Evolutionary conservation across 2,888 invertebrate species (phyloP), one percentile per base, ranked within the genome.

Genomic region (Nebria brevicollis): DNA sequence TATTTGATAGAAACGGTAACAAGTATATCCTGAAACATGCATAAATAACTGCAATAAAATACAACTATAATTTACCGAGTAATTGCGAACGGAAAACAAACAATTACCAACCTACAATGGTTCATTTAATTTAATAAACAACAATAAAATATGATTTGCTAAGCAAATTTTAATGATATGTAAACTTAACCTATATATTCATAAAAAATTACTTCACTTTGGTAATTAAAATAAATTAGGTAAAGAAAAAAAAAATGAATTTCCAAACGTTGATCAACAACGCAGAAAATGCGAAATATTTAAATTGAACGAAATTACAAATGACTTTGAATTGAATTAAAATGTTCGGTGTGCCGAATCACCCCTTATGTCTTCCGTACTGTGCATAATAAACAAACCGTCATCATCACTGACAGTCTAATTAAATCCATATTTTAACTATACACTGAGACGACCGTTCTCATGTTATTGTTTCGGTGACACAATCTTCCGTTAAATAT

Each of bases 351-450:
- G 54, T 2, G 54, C 54, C 54, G 54, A 54, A 54, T 54, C 54
- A 8, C 54, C 54, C 13, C 54, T 54, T 54, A 54, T 54, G 54
- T 54, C 13, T 54, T 54, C 54, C 13, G 54, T 54, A 54, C 54
- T 54, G 54, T 11, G 54, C 8, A 13, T 54, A 54, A 54, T 54
- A 54, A 11, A 54, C 7, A 13, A 54, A 5, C 54, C 54, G 54
- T 54, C 54, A 54, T 13, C 54, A 54, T 13, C 54, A 54, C 54
- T 54, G 54, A 54, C 54, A 54, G 54, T 54, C 54, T 54, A 54
- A 54, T 54, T 54, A 54, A 54, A 54, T 54, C 54, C 54, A 54
- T 54, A 54, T 54, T 54, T 54, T 54, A 54, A 54, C 54, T 54
- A 54, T 54, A 11, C 54, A 54, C 54, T 8, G 54, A 54, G 54